Base-by-base conservation (phyloP, 2,888 invertebrate genomes). In the Boloria euphrosyne region DNA sequence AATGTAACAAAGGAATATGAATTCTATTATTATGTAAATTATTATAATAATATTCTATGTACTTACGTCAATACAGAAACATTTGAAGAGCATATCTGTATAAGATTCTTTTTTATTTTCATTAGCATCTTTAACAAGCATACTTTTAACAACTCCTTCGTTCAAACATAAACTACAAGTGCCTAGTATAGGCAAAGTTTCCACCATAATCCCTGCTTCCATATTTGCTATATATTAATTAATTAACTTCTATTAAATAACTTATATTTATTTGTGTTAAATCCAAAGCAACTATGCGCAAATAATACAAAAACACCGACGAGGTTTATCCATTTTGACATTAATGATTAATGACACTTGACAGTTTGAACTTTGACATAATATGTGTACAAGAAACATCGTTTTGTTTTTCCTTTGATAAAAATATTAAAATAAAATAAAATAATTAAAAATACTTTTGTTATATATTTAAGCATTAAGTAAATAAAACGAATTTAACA, bases 21-120 rank as follows among this genome's bases (percentile, higher is more conserved):
- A 49, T 14, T 16, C 2, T 49, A 49, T 16, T n/a, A 43, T 55
- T 55, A 43, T 1, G 43, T 17, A 18, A 43, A 18, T 14, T 13
- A 13, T 38, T 3, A 3, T 18, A 6, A 47, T 57, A 47, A 50
- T n/a, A 44, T 31, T n/a, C 50, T 60, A 43, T 55, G 17, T 75
- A 90, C 92, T 90, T 75, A 92, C 92, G 73, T 92, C 87, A 52
- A 92, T 85, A 49, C 82, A 78, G 65, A 87, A 91, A 76, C 91
- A 90, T 77, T 84, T 86, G 13, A 82, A 63, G 64, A 92, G 71
- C 84, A 90, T 87, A 69, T 89, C 86, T 0, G 82, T 74, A 67
- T 87, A 90, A 5, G 82, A 76, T 75, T 86, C 86, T 0, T 74
- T 68, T 43, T 69, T 77, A 47, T 81, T 85, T 71, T 80, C 78